Evolutionary conservation across 2,113 vertebrate species (phyloP), one percentile per base, ranked within the genome.

Genomic region (Chloroceryle aenea): DNA sequence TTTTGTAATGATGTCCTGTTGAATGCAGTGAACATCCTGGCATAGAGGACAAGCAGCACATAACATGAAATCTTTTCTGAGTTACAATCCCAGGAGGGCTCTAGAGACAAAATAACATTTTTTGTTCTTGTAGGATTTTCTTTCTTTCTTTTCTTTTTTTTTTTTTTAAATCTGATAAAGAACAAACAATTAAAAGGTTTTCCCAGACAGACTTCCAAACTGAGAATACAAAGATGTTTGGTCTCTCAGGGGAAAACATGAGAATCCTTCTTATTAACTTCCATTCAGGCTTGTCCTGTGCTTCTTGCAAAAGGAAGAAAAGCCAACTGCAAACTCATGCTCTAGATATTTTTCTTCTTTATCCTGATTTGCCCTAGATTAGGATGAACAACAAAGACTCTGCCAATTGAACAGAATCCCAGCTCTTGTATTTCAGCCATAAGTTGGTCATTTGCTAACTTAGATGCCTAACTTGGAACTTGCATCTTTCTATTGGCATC

Each of bases 1-100:
- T 10, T 95, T 83, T 71, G 69, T 21, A 56, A 91, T 6, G 14
- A 90, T 0, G 25, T 91, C 69, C 88, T 80, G 95, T 30, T 83
- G 89, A 91, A 95, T 47, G 79, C 81, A 94, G 85, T n/a, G 89
- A 88, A 90, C 43, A 62, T 93, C 88, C 81, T 89, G 92, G 61
- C 45, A 87, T 52, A 58, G 71, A 94, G 87, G 69, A 93, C 55
- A 93, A 93, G 88, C 23, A 93, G 63, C 73, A 95, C 19, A 69
- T 91, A 55, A 59, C 43, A 66, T 40, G 56, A 85, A 85, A 91
- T 73, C 42, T 93, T 94, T 88, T 81, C 92, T 73, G 53, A 93
- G 71, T 77, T 84, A 78, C 72, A 85, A 81, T 84, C 74, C 53
- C 86, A 59, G 16, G 40, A 93, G 14, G 23, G 26, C 9, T 89